A percentile compares a stretch with the other conserved stretches of the same genome.
phyloP scores from a whole-genome alignment of 2,888 invertebrate genomes.

The Orthosia gothica region DNA sequence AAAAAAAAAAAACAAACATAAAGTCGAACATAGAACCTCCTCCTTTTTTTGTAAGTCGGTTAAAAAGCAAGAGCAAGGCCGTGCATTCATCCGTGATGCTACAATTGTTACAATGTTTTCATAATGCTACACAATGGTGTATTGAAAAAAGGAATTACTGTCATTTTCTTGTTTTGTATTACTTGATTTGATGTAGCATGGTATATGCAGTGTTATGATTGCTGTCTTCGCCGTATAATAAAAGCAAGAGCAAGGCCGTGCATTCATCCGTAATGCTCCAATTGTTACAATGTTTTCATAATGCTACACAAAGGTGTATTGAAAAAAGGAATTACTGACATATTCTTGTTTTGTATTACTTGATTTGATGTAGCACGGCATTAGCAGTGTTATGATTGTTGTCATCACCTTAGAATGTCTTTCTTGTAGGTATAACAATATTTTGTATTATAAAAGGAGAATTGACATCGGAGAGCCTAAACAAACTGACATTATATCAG shows the following conservation, averaged over 20 bases:
- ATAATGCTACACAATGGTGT: neutral
- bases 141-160: neutral
- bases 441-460: too few relatives aligned
- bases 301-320: neutral
- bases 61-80: slow-evolving; percentile 9
- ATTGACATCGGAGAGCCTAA: too few relatives aligned
- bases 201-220: neutral
- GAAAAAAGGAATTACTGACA: neutral
- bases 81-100: slow-evolving; percentile 25
- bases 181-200: neutral
- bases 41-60: too few relatives aligned
- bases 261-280: slow-evolving; percentile 25
- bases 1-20: too few relatives aligned
- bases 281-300: neutral
- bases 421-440: too few relatives aligned
- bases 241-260: slow-evolving; percentile 7
- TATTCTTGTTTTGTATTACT: neutral
- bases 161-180: slow-evolving; percentile 1
- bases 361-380: neutral
- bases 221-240: neutral
- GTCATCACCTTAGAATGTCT: neutral
- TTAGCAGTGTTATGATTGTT: neutral
- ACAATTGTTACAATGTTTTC: neutral
- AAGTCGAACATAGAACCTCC: too few relatives aligned
- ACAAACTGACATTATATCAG: too few relatives aligned